These are phyloP conservation scores for Nannospalax galili DNA, from an alignment of 2,113 vertebrate genomes.

Conservation along the genomic window DNA sequence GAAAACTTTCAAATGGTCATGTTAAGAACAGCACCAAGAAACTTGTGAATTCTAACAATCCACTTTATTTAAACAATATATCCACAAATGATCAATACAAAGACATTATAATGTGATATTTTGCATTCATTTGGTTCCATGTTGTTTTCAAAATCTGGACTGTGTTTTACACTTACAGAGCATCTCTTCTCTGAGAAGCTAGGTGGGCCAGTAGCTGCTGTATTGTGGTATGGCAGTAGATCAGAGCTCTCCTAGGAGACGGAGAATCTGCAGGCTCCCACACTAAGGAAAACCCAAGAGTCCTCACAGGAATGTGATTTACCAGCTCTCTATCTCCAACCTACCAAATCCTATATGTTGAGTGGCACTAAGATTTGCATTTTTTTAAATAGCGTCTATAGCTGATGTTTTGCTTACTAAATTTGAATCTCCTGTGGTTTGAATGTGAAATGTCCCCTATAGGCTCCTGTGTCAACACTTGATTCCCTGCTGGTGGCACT, in stretches of 20 bases:
- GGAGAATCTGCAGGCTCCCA: not conserved
- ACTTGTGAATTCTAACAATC: not conserved
- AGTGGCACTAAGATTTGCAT: not conserved
- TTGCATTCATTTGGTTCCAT: not conserved
- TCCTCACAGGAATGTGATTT: not conserved
- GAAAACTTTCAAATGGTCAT: not conserved
- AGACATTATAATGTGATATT: not conserved
- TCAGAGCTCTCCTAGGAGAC: not conserved
- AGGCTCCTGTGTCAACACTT: not conserved
- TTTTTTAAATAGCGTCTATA: not conserved
- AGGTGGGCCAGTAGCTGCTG: not conserved
- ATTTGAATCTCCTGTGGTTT: not conserved
- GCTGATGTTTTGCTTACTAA: not conserved
- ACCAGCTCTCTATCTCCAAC: not conserved
- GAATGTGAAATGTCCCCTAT: not conserved
- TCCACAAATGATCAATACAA: not conserved
- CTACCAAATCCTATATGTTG: not conserved
- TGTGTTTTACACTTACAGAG: not conserved
- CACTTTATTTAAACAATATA: not conserved
- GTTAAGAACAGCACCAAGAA: not conserved
- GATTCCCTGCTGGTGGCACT: not conserved
- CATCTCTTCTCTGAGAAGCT: not conserved
- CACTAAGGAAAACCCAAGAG: not conserved
- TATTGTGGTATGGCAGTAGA: too few species aligned
- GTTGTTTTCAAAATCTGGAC: not conserved